phyloP scores from a whole-genome alignment of 1,140 invertebrate species.

The Leptopilina clavipes region DNA sequence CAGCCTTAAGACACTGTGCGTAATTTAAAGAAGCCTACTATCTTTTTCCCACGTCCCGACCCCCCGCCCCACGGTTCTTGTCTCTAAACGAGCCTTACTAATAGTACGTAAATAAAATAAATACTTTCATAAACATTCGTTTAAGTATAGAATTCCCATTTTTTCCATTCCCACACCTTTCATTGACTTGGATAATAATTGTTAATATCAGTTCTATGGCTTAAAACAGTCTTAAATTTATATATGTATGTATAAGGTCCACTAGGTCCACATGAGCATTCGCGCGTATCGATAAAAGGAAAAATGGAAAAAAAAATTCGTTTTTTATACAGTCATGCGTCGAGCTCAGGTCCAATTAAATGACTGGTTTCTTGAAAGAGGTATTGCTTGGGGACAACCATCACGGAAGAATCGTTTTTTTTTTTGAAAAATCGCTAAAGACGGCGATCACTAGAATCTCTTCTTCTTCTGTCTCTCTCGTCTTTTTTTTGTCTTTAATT shows the following conservation, averaged over 20 bases:
- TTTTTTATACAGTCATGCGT: slow-evolving; percentile 29
- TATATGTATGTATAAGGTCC: slow-evolving; percentile 49
- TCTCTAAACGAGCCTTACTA: slow-evolving; percentile 34
- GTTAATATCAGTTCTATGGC: slow-evolving; percentile 67
- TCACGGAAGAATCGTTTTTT: slow-evolving; percentile 14
- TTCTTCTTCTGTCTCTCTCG: background rate
- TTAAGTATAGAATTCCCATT: slow-evolving; percentile 47
- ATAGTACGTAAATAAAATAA: slow-evolving; percentile 48
- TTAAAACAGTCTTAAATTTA: slow-evolving; percentile 68
- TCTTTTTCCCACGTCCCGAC: background rate
- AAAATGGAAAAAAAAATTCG: slow-evolving; percentile 4
- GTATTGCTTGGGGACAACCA: slow-evolving; percentile 19
- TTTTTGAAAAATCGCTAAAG: slow-evolving; percentile 13
- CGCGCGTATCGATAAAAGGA: slow-evolving; percentile 52
- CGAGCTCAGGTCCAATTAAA: slow-evolving; percentile 30
- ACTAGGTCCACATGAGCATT: slow-evolving; percentile 55
- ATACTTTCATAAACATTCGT: slow-evolving; percentile 49
- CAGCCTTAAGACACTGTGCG: slow-evolving; percentile 41
- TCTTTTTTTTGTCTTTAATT: background rate
- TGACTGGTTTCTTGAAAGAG: slow-evolving; percentile 23
- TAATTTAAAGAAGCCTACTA: slow-evolving; percentile 38
- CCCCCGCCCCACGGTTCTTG: background rate
- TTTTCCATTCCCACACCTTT: slow-evolving; percentile 45
- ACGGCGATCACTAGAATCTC: slow-evolving; percentile 28
- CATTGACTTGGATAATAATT: slow-evolving; percentile 59